Evolutionary conservation across 1,140 invertebrate genomes (phyloP), one percentile per base, ranked within the genome.

Genomic region (Microplitis demolitor): DNA sequence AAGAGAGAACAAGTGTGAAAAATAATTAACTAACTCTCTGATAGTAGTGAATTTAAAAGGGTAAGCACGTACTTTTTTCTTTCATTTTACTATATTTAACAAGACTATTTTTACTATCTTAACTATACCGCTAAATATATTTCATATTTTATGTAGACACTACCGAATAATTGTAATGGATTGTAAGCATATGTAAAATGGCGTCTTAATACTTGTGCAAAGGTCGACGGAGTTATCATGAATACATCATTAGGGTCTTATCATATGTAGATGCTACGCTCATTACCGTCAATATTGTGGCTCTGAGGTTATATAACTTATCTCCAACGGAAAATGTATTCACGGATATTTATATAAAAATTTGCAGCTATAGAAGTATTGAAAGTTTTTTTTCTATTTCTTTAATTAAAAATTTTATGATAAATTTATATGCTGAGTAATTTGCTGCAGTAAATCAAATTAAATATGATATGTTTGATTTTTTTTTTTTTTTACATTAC

Each of bases 181-280:
- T 62, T 62, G 13, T 35, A 39, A n/a, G 14, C 35, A 2, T 5
- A 60, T 6, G 58, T 13, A 31, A 45, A 45, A 45, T 45, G 6
- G 6, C 39, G 39, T 45, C 39, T 45, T 45, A 11, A 45, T 45
- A 45, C 6, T 45, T 45, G 39, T 45, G 39, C 39, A 45, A 45
- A 45, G 39, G 39, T 11, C 39, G 8, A 45, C 39, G 39, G 39
- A 5, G 6, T 45, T 45, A 45, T 45, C 39, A 11, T 45, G 50
- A 71, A 71, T 71, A 53, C 69, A 71, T 66, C 69, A 63, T 71
- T 71, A 71, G 62, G 14, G 50, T 14, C 35, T 24, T 33, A 71
- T 53, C 9, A 16, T 33, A 69, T 45, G 9, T 24, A 71, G 11
- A 35, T 53, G 13, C 33, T 14, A 35, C 31, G 31, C 45, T 62